Evolutionary conservation across 2,113 vertebrate species (phyloP).

Genomic region (Pristiophorus japonicus): DNA sequence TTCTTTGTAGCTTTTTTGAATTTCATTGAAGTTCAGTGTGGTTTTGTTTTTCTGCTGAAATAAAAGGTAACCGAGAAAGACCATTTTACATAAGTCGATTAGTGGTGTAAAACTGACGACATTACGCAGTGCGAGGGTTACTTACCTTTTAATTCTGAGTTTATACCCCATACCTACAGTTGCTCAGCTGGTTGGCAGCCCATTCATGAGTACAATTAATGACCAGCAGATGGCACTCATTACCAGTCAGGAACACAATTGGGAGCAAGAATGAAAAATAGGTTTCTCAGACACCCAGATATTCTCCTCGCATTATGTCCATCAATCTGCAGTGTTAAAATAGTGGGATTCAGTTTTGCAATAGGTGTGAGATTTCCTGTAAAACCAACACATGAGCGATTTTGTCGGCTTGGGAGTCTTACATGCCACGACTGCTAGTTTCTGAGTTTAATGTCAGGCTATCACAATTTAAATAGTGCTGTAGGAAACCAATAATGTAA

Average conservation of each 20-base stretch:
- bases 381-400: not conserved
- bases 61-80: not conserved
- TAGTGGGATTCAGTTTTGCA: not conserved
- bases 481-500: not conserved
- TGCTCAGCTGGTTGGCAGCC: not conserved
- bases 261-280: not conserved
- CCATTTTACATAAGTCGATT: not conserved
- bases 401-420: not conserved
- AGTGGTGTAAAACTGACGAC: not conserved
- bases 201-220: not conserved
- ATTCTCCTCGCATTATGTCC: not conserved
- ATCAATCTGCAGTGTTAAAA: not conserved
- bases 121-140: not conserved
- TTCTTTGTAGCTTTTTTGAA: not conserved
- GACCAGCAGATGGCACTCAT: constrained; percentile 23
- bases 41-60: not conserved
- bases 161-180: not conserved
- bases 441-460: not conserved
- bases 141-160: not conserved
- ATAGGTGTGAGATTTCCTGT: not conserved
- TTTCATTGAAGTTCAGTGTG: not conserved
- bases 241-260: not conserved
- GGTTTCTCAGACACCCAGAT: not conserved
- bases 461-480: not conserved
- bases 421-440: not conserved